Percentiles rank a stretch among this genome's conserved stretches.
Conservation (phyloP, 2,888 invertebrate species). For the Odontothrips loti region DNA sequence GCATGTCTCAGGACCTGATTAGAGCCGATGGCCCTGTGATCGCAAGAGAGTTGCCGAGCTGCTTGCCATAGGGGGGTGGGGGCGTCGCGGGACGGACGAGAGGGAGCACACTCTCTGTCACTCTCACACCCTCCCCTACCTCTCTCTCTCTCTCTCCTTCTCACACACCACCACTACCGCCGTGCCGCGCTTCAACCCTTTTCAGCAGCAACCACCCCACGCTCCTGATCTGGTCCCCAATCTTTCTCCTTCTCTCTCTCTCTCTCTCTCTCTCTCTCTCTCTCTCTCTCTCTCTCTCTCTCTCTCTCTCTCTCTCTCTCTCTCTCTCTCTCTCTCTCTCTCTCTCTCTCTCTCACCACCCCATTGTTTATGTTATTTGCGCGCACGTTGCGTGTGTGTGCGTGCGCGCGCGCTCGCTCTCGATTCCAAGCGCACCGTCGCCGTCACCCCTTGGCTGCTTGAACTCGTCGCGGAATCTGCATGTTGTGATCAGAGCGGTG, state of each 20-base stretch:
- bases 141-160: background rate
- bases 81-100: background rate
- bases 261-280: background rate
- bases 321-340: background rate
- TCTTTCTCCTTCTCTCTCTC: background rate
- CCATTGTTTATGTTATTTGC: conserved; percentile 25
- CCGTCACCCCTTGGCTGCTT: background rate
- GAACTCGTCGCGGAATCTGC: background rate
- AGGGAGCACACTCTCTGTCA: background rate
- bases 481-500: background rate
- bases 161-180: background rate
- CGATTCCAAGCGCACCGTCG: background rate
- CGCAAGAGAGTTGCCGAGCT: background rate
- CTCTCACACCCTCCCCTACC: background rate
- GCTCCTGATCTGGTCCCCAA: background rate
- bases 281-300: background rate
- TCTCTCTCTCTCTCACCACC: background rate
- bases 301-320: background rate
- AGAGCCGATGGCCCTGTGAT: conserved; percentile 24
- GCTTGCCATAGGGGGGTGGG: no score
- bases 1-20: conserved; percentile 16
- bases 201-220: background rate
- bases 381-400: background rate
- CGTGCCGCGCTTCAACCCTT: conserved; percentile 11
- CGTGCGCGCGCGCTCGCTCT: background rate